Percentiles rank a stretch among this genome's conserved stretches.
These are phyloP conservation scores for Gryllus bimaculatus DNA, from an alignment of 1,140 invertebrate species.

Conservation along the genomic window DNA sequence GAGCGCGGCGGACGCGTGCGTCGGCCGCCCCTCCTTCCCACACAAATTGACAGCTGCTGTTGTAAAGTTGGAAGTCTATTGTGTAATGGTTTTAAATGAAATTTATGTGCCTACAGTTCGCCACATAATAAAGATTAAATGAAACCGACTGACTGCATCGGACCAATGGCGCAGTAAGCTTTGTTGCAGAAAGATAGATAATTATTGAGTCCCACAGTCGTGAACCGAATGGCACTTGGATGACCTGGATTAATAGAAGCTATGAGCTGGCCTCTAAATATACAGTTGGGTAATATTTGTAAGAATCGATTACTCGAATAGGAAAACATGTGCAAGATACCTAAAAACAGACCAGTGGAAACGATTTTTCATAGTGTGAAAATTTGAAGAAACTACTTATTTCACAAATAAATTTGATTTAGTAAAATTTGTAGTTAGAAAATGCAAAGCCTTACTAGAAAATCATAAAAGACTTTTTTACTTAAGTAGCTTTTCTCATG, in stretches of 20 bases:
- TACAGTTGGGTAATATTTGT: no score
- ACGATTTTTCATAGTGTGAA: no score
- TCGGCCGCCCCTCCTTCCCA: neutral
- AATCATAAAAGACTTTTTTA: no score
- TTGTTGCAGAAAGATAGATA: neutral
- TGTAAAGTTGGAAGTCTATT: neutral
- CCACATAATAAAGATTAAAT: slow-evolving; percentile 6
- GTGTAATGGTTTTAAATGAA: slow-evolving; percentile 5
- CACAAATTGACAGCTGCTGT: neutral
- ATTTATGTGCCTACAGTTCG: neutral
- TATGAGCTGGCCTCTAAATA: neutral
- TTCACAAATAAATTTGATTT: no score
- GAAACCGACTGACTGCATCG: slow-evolving; percentile 2
- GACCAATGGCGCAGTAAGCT: neutral
- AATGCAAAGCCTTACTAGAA: no score
- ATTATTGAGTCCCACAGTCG: neutral
- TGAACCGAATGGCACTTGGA: neutral
- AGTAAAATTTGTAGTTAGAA: no score
- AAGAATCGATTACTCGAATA: no score
- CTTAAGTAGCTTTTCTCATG: no score
- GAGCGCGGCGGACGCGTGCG: no score
- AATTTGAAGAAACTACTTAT: no score
- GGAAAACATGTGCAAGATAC: no score
- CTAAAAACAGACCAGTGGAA: no score
- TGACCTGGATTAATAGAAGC: neutral